phyloP scores from a whole-genome alignment of 2,113 vertebrate genomes.

The Sebastes schlegelii region DNA sequence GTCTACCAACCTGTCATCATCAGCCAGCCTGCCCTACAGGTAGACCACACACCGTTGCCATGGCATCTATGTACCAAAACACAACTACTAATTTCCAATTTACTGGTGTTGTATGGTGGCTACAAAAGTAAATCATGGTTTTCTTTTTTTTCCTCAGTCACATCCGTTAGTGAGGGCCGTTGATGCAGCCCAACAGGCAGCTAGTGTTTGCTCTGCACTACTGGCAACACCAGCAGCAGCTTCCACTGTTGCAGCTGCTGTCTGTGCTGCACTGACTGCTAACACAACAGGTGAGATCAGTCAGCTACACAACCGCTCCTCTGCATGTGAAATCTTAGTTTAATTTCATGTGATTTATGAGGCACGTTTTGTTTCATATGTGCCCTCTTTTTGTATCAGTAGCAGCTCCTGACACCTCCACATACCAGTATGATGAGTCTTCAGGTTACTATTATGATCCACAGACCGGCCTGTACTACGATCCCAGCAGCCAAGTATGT shows the following conservation, averaged over 20 bases:
- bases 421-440: conserved; percentile 94
- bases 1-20: not conserved
- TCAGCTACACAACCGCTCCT: not conserved
- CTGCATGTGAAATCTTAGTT: not conserved
- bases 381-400: conserved; percentile 3
- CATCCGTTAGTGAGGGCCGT: conserved; percentile 32
- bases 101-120: not conserved
- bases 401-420: conserved; percentile 91
- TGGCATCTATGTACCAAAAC: not conserved
- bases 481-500: conserved; percentile 93
- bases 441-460: conserved; percentile 97
- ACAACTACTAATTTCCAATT: not conserved
- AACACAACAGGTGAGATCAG: conserved; percentile 40
- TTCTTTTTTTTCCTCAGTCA: not conserved
- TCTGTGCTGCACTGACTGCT: conserved; percentile 19
- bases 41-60: conserved; percentile 62
- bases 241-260: conserved; percentile 22
- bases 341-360: not conserved
- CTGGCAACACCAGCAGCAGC: conserved; percentile 29
- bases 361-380: not conserved
- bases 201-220: conserved; percentile 20
- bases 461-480: conserved; percentile 92
- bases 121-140: not conserved
- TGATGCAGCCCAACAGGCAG: conserved; percentile 43
- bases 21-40: conserved; percentile 82